These are phyloP conservation scores for Lithobius niger DNA, from an alignment of 1,140 invertebrate genomes.

Conservation along the genomic window DNA sequence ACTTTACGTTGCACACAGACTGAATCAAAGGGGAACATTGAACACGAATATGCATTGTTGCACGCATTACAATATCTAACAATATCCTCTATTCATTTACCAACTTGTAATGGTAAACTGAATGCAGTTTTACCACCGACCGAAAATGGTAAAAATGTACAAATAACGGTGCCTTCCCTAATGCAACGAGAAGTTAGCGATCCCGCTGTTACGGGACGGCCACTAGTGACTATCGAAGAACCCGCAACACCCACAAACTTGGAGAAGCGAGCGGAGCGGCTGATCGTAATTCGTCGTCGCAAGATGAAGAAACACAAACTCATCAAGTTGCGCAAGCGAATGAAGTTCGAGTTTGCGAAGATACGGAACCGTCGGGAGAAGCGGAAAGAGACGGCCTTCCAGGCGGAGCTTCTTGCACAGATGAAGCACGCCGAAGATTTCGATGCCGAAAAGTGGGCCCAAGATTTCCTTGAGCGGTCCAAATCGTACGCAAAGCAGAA, in stretches of 20 bases:
- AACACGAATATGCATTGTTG: no score
- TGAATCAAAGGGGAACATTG: no score
- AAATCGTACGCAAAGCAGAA: not conserved
- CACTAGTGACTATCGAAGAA: not conserved
- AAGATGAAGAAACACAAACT: not conserved
- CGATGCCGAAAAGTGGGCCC: not conserved
- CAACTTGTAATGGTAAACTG: no score
- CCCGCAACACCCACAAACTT: not conserved
- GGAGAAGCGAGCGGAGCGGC: not conserved
- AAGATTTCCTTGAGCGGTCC: not conserved
- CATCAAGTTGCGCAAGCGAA: not conserved
- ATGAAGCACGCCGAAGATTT: not conserved
- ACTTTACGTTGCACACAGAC: no score
- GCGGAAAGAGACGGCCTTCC: not conserved
- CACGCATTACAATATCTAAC: no score
- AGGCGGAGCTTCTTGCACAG: not conserved
- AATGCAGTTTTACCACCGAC: no score
- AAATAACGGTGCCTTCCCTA: no score
- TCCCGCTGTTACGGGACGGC: no score
- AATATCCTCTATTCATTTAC: no score
- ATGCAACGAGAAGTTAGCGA: no score
- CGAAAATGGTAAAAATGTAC: no score
- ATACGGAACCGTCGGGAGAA: not conserved
- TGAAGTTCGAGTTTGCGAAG: not conserved
- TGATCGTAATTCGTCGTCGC: not conserved